Evolutionary conservation across 2,888 invertebrate species (phyloP), one percentile per base, ranked within the genome.

Genomic region (Cyclophora albipunctata): DNA sequence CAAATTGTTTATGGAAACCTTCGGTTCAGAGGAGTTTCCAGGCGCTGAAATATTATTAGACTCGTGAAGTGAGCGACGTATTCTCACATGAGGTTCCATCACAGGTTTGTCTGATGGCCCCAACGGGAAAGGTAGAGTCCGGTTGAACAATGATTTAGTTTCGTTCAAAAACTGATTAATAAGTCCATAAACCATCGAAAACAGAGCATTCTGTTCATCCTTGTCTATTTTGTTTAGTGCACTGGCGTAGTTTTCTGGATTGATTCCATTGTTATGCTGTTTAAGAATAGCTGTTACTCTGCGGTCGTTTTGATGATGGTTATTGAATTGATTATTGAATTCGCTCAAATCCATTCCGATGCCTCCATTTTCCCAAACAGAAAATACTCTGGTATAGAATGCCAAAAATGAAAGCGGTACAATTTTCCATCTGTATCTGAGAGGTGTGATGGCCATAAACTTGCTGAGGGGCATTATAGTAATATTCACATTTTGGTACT

Each of bases 281-380:
- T 69, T 77, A 34, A 87, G 59, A 57, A 86, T 76, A 3, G 71
- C 68, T 33, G 62, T 50, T 40, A 82, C 64, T 58, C 71, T 73
- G 5, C 64, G 62, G 62, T 79, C 75, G 3, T 66, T 47, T 3
- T 54, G 48, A 47, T 64, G 63, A 49, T 55, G 66, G 50, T 57
- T 73, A 34, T 64, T 66, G 49, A 52, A 76, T 37, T 69, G 59
- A 41, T 74, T 68, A 55, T 78, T 80, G 41, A 71, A 78, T 0
- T 58, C 59, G 20, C 50, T 54, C 34, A 87, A 66, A 50, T 87
- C 84, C 51, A 89, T 71, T 1, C 78, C 79, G 4, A 91, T 75
- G 2, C 91, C 91, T 5, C 90, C 91, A 56, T 78, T 78, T 63
- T 90, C 82, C 91, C 91, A 91, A 34, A 91, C 75, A 44, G 89